Base-by-base conservation (phyloP, 2,113 vertebrate genomes). In the Podilymbus podiceps region DNA sequence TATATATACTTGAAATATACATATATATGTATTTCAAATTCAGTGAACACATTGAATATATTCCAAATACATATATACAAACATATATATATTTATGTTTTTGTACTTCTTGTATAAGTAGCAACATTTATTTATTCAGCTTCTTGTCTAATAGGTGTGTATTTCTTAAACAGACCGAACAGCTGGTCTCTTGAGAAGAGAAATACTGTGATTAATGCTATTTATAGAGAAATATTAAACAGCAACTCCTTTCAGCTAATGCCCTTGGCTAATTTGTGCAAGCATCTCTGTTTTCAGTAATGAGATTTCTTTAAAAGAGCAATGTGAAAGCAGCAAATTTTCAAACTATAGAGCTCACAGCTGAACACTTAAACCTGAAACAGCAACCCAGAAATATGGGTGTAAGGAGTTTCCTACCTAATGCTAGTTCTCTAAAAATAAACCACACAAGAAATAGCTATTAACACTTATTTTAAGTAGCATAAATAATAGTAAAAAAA, bases 141-240 rank as follows among this genome's bases (percentile, higher is more conserved):
- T 71, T 89, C 74, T 58, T 85, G 12, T 68, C 21, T 82, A 60
- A 47, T 80, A 95, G 80, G 75, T 89, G n/a, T 71, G 24, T 69
- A 68, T 88, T 92, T 91, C 73, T 88, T 93, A 88, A 95, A 50
- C 30, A 95, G 81, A 71, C 42, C 35, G 33, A 96, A 88, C 94
- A 95, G 72, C 94, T 95, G 81, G 24, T 81, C 87, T 96, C 81
- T 94, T 12, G 25, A 94, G 86, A 87, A 85, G 19, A 90, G 49
- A 92, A 96, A 82, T 7, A 38, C 64, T 91, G 27, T 78, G 68
- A 92, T 95, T 85, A 88, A 64, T 71, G 75, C 67, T 93, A 96
- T 97, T 91, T 93, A 69, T 93, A 90, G 82, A 75, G 50, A 96
- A 94, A 89, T 86, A 91, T 89, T 94, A 90, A 92, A 66, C 42